Base-by-base conservation (phyloP, 2,888 invertebrate species). In the Lordiphosa andalusiaca region DNA sequence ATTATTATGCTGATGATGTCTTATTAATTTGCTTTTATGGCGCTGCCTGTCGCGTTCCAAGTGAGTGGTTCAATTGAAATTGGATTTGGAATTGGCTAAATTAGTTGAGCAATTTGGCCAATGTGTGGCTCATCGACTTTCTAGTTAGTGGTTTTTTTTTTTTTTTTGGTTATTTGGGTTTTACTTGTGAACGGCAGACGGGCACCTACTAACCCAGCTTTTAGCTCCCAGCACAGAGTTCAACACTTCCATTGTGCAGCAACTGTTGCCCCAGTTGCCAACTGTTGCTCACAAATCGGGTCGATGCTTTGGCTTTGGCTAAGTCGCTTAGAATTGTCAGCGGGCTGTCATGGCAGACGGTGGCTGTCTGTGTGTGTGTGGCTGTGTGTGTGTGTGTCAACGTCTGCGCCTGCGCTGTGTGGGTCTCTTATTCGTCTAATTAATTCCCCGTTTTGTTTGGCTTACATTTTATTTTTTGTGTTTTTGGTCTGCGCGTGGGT, bases 281-380 rank as follows among this genome's bases (percentile, higher is more conserved):
- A 63, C 52, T 67, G 53, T 10, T 21, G 36, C 39, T 36, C n/a
- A 37, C 37, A 63, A 76, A 76, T 80, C 73, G 62, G 76, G 84
- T 70, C 76, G 83, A 72, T 83, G 81, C 66, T 73, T 80, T 42
- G 51, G 59, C 39, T 46, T 44, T 42, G 51, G 59, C 39, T 46
- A 42, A 42, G 23, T 6, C 25, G 25, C 7, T 30, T 30, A 61
- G 68, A 66, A 61, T 58, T 54, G 59, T 66, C 50, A 62, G 81
- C 63, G 53, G 9, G 37, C 19, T 40, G 53, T 39, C 53, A 49
- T 38, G 41, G 35, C 42, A 47, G 47, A 61, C 52, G 38, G 30
- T 16, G 25, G 39, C 16, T 16, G 30, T 39, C 39, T 49, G n/a
- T 40, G 5, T 25, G 6, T 21, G 19, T 7, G 10, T 36, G n/a